A percentile compares a stretch with the other conserved stretches of the same genome.
These are phyloP conservation scores for Myopa testacea DNA, from an alignment of 2,888 invertebrate species.

Conservation along the genomic window DNA sequence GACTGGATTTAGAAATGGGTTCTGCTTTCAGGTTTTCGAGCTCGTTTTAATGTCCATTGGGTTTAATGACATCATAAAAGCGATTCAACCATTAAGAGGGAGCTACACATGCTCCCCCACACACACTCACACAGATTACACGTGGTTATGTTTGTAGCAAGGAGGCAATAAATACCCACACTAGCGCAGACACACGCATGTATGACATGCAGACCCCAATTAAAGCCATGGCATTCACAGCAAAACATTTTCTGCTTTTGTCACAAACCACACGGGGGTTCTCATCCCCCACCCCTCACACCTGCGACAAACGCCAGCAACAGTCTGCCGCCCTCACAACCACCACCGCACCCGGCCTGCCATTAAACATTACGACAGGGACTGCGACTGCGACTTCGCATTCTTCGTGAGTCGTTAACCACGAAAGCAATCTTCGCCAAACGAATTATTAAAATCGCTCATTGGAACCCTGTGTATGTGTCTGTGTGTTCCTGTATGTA, in stretches of 20 bases:
- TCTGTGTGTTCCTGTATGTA: neutral
- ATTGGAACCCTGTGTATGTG: constrained; percentile 44
- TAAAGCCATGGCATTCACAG: too few relatives aligned
- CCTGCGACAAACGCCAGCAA: neutral
- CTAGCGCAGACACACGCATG: neutral
- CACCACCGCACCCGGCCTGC: neutral
- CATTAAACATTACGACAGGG: constrained; percentile 54
- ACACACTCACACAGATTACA: neutral
- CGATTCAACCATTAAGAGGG: constrained; percentile 46
- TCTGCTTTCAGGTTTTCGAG: constrained; percentile 21
- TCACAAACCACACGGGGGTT: constrained; percentile 4
- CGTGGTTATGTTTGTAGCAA: neutral
- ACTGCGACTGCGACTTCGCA: constrained; percentile 51
- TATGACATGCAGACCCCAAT: neutral
- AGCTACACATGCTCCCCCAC: neutral
- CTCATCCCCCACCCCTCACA: neutral
- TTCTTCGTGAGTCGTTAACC: constrained; percentile 61
- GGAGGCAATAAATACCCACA: neutral
- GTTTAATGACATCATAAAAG: constrained; percentile 51
- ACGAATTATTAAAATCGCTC: constrained; percentile 65
- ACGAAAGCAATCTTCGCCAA: constrained; percentile 63
- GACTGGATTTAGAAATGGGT: constrained; percentile 17
- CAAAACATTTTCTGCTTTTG: neutral
- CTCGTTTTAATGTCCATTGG: constrained; percentile 49
- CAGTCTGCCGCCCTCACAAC: neutral